phyloP scores from a whole-genome alignment of 2,113 vertebrate species.

The Psittacara wagleri region DNA sequence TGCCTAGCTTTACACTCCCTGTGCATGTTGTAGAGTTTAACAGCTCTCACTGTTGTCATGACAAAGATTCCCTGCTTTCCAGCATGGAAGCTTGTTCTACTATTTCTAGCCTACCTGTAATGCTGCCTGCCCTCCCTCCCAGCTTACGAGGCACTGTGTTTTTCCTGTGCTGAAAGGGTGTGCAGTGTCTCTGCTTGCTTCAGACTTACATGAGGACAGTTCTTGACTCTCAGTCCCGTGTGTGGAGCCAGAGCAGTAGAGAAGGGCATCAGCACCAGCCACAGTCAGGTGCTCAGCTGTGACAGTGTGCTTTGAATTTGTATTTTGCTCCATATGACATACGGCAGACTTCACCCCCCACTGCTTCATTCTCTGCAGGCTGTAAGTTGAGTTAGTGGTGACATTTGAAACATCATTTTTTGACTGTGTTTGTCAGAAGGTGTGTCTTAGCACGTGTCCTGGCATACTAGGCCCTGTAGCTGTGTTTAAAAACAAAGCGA shows the following conservation, averaged over 20 bases:
- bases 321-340: not conserved
- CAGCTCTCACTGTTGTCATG: slow-evolving; percentile 47
- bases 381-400: not conserved
- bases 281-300: not conserved
- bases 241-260: not conserved
- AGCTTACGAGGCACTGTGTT: not conserved
- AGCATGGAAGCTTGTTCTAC: not conserved
- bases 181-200: not conserved
- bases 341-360: not conserved
- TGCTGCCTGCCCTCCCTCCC: not conserved
- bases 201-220: not conserved
- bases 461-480: not conserved
- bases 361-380: not conserved
- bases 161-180: not conserved
- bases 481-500: not conserved
- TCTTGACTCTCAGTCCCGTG: not conserved
- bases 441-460: not conserved
- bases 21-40: not conserved
- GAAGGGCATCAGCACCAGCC: not conserved
- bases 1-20: not conserved
- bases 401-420: not conserved
- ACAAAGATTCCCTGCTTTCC: slow-evolving; percentile 20
- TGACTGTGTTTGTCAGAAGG: not conserved
- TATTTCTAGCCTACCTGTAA: slow-evolving; percentile 16
- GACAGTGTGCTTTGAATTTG: not conserved